Conservation (phyloP, 1,140 invertebrate species). For the Panagrolaimus sp. region DNA sequence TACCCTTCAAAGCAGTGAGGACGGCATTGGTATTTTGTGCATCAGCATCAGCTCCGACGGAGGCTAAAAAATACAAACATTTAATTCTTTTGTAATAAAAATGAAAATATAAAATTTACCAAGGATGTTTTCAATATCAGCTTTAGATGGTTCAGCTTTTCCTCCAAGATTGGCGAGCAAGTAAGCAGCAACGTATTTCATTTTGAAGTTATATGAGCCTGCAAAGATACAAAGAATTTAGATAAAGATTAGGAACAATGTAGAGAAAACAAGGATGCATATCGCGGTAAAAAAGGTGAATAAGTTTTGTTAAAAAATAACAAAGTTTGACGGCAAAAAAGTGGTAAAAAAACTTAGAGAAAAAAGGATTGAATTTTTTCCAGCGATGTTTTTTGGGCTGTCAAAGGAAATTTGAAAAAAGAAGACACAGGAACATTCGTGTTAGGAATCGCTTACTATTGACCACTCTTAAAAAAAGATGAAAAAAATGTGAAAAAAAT, state of each 20-base stretch:
- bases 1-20: constrained; percentile 51
- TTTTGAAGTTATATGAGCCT: constrained; percentile 36
- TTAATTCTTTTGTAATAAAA: constrained; percentile 10
- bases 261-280: no score
- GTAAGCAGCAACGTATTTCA: constrained; percentile 66
- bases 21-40: constrained; percentile 54
- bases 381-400: no score
- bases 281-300: no score
- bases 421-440: constrained; percentile 1
- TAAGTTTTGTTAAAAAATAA: no score
- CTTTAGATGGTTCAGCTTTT: constrained; percentile 58
- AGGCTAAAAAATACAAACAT: constrained; percentile 40
- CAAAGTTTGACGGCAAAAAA: no score
- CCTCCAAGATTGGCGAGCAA: constrained; percentile 63
- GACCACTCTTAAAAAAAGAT: no score
- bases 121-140: constrained; percentile 63
- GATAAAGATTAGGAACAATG: no score
- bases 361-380: no score
- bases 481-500: no score
- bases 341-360: no score
- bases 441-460: no score
- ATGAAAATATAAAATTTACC: constrained; percentile 37
- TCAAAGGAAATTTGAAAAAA: no score
- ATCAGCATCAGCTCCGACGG: constrained; percentile 53
- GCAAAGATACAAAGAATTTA: neutral